A percentile compares a stretch with the other conserved stretches of the same genome.
Evolutionary conservation across 1,140 invertebrate genomes (phyloP).

Genomic region (Melipona quadrifasciata): DNA sequence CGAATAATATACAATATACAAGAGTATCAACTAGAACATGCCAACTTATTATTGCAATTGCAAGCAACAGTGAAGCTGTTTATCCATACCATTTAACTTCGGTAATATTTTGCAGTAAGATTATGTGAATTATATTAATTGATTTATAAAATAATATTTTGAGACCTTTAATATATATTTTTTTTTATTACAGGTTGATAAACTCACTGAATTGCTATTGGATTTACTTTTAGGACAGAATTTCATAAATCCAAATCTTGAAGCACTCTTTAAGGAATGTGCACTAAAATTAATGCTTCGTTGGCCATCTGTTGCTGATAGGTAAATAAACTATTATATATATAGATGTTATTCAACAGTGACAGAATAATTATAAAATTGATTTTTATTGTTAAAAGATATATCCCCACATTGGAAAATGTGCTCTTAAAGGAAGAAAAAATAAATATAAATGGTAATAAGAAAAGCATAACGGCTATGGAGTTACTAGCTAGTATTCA

Average conservation of each 20-base stretch:
- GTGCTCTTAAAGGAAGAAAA: constrained; percentile 71
- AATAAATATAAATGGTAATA: constrained; percentile 66
- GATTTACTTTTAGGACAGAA: constrained; percentile 77
- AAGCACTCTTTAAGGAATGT: constrained; percentile 78
- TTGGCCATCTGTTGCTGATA: constrained; percentile 78
- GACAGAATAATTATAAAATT: background rate
- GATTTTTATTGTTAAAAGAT: constrained; percentile 58
- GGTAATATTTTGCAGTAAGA: constrained; percentile 57
- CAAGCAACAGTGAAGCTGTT: constrained; percentile 77
- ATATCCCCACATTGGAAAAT: constrained; percentile 75
- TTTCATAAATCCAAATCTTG: constrained; percentile 78
- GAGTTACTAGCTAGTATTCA: constrained; percentile 77
- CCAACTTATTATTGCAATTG: constrained; percentile 79
- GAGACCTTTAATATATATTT: background rate
- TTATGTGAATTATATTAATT: constrained; percentile 8
- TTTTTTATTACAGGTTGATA: constrained; percentile 75
- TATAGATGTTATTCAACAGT: background rate
- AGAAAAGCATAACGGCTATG: constrained; percentile 74
- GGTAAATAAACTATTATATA: constrained; percentile 55
- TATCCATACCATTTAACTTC: constrained; percentile 79
- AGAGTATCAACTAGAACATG: constrained; percentile 78
- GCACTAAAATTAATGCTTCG: constrained; percentile 79
- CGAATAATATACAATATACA: constrained; percentile 80
- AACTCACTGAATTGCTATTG: constrained; percentile 77
- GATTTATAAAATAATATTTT: background rate